Evolutionary conservation across 2,113 vertebrate genomes (phyloP).

Genomic region (Mastomys coucha): DNA sequence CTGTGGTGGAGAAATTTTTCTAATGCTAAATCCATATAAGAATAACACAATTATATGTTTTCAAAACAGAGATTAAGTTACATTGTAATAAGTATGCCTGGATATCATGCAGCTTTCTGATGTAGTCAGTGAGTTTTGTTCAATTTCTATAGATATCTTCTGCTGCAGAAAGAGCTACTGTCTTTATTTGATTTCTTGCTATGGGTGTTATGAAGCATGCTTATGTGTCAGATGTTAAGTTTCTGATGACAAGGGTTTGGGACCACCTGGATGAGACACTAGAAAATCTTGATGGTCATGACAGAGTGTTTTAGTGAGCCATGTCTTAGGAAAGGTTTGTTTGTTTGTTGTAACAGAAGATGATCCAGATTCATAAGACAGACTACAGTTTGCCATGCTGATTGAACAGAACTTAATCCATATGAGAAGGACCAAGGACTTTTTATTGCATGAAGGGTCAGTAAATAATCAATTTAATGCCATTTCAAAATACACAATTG

Average conservation of each 20-base stretch:
- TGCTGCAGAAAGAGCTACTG: neutral
- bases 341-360: neutral
- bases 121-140: neutral
- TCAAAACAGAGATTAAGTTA: slow-evolving; percentile 72
- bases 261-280: neutral
- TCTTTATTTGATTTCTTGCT: neutral
- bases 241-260: neutral
- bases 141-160: neutral
- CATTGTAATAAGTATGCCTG: slow-evolving; percentile 69
- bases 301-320: neutral
- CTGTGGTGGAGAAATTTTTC: slow-evolving; percentile 67
- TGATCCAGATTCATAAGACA: neutral
- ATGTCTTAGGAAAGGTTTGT: neutral
- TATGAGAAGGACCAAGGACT: neutral
- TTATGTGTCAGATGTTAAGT: neutral
- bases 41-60: slow-evolving; percentile 74
- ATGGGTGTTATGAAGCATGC: fast-evolving
- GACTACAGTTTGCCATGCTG: fast-evolving
- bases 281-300: neutral
- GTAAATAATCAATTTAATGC: neutral
- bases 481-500: neutral
- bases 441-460: neutral
- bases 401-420: neutral
- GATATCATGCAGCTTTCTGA: slow-evolving; percentile 69
- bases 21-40: slow-evolving; percentile 62